phyloP scores from a whole-genome alignment of 2,888 invertebrate species.

The Oscheius onirici region DNA sequence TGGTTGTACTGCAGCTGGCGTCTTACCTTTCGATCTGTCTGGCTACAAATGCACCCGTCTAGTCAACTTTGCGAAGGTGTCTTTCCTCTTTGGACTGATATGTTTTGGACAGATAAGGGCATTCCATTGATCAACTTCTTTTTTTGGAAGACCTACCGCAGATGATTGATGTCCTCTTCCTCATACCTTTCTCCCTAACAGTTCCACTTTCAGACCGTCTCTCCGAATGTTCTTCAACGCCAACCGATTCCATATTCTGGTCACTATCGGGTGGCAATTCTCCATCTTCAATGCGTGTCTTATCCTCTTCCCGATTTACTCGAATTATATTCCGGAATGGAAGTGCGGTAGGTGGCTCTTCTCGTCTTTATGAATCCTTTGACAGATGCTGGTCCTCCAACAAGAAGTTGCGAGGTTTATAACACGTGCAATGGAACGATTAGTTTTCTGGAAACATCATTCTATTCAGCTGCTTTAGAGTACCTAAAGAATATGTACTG shows the following conservation, averaged over 20 bases:
- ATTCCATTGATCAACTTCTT: not conserved
- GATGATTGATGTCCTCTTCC: not conserved
- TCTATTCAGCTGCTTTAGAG: slow-evolving; percentile 60
- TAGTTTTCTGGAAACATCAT: slow-evolving; percentile 43
- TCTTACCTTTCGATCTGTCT: no score
- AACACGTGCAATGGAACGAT: slow-evolving; percentile 23
- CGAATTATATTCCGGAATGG: slow-evolving; percentile 61
- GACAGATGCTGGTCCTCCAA: slow-evolving; percentile 2
- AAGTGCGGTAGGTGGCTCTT: slow-evolving; percentile 33
- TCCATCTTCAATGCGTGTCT: slow-evolving; percentile 63
- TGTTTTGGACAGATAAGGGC: not conserved
- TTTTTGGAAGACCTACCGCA: not conserved
- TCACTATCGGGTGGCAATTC: slow-evolving; percentile 66
- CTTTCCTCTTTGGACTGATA: no score
- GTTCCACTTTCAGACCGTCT: not conserved
- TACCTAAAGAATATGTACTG: not conserved
- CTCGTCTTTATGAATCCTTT: not conserved
- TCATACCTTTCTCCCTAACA: not conserved
- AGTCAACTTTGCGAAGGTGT: no score
- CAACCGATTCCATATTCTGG: slow-evolving; percentile 62
- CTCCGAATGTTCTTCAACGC: slow-evolving; percentile 50
- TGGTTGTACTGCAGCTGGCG: no score
- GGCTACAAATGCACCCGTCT: no score
- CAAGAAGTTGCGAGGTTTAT: slow-evolving; percentile 46
- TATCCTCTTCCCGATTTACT: slow-evolving; percentile 63